Evolutionary conservation across 2,113 vertebrate genomes (phyloP).

Genomic region (Electrona antarctica): DNA sequence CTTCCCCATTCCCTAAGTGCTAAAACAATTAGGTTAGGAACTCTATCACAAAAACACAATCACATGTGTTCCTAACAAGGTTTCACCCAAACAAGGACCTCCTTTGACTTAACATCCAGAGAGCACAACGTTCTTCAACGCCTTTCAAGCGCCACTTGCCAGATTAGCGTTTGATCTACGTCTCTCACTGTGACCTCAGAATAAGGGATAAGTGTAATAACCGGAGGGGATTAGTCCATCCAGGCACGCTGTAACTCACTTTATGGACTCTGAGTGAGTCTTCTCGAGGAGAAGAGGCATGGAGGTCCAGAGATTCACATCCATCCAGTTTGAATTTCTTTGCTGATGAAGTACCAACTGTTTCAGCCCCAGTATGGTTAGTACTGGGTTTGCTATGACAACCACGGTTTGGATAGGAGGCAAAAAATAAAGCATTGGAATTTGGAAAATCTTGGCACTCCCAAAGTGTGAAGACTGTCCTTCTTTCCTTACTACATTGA

Average conservation of each 20-base stretch:
- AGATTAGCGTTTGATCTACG: constrained; percentile 47
- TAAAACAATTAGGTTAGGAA: too few relatives aligned
- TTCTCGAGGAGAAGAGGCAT: constrained; percentile 51
- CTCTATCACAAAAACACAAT: constrained; percentile 3
- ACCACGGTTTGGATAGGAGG: constrained; percentile 40
- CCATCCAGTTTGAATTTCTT: constrained; percentile 41
- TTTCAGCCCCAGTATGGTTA: constrained; percentile 31
- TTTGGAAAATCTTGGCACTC: too few relatives aligned
- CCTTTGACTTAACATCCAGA: not conserved
- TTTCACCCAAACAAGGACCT: not conserved
- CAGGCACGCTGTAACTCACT: constrained; percentile 62
- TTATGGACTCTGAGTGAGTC: constrained; percentile 65
- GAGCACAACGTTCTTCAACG: constrained; percentile 6
- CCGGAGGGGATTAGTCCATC: constrained; percentile 62
- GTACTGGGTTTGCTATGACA: constrained; percentile 50
- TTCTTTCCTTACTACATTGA: too few relatives aligned
- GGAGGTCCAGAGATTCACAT: constrained; percentile 61
- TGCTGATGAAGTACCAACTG: constrained; percentile 50
- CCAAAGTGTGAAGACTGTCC: too few relatives aligned
- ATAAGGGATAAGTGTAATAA: constrained; percentile 64
- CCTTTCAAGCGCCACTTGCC: constrained; percentile 20
- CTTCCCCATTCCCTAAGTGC: not conserved
- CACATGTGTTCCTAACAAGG: not conserved
- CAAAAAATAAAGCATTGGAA: constrained; percentile 25
- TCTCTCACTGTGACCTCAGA: constrained; percentile 58